Evolutionary conservation across 2,888 invertebrate species (phyloP).

Genomic region (Orgyia antiqua): DNA sequence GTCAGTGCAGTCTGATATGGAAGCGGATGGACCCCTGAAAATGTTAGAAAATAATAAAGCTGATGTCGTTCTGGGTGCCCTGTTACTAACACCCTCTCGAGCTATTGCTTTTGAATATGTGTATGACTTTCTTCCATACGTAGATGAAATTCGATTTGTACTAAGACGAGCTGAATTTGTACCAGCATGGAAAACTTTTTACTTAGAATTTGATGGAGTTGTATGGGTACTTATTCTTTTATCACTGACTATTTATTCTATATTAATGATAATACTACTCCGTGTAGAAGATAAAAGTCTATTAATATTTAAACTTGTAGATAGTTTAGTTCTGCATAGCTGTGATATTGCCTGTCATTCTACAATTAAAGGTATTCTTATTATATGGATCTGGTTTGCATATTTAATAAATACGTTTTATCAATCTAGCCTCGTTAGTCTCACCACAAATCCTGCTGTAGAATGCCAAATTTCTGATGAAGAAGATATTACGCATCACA

Average conservation of each 20-base stretch:
- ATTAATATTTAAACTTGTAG: conserved; percentile 12
- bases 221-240: conserved; percentile 13
- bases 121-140: conserved; percentile 31
- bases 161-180: conserved; percentile 39
- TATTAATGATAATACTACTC: conserved; percentile 11
- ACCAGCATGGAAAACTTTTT: conserved; percentile 28
- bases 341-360: conserved; percentile 6
- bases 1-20: conserved; percentile 22
- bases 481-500: conserved; percentile 8
- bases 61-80: conserved; percentile 30
- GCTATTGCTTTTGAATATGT: conserved; percentile 32
- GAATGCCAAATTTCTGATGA: conserved; percentile 20
- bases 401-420: conserved; percentile 28
- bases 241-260: conserved; percentile 9
- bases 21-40: conserved; percentile 12
- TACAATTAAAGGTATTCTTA: conserved; percentile 16
- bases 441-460: conserved; percentile 21
- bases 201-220: conserved; percentile 12
- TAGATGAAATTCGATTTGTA: conserved; percentile 36
- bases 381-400: conserved; percentile 47
- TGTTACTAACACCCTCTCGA: conserved; percentile 25
- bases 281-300: conserved; percentile 10
- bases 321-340: conserved; percentile 10
- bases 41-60: conserved; percentile 22
- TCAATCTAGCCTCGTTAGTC: conserved; percentile 30